A percentile compares a stretch with the other conserved stretches of the same genome.
Evolutionary conservation across 2,888 invertebrate genomes (phyloP).

Genomic region (Callimorpha dominula): DNA sequence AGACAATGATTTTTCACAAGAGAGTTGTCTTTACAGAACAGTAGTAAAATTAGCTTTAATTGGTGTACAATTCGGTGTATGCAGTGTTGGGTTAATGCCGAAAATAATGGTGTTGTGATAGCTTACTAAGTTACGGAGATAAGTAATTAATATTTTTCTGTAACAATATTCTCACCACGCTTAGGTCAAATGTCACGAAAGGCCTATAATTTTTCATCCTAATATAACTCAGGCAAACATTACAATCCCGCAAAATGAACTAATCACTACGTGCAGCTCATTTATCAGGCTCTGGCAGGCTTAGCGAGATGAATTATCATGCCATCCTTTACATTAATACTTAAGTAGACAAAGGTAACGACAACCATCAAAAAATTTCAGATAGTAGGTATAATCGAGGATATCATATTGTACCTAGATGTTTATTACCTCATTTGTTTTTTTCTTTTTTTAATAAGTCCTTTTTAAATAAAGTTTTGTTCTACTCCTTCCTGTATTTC

Average conservation of each 20-base stretch:
- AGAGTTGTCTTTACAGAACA: too few species aligned
- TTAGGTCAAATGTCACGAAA: background rate
- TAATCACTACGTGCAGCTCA: conserved; percentile 37
- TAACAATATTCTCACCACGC: too few species aligned
- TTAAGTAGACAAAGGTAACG: conserved; percentile 17
- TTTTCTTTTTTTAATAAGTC: background rate
- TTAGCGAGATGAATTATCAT: conserved; percentile 26
- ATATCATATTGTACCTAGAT: background rate
- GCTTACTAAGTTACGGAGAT: too few species aligned
- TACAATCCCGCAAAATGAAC: conserved; percentile 14
- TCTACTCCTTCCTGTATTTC: too few species aligned
- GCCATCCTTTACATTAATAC: conserved; percentile 20
- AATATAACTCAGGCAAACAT: conserved; percentile 15
- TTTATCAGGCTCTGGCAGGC: conserved; percentile 32
- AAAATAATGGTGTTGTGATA: too few species aligned
- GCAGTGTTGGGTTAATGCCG: too few species aligned
- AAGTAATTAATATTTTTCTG: too few species aligned
- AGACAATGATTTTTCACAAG: too few species aligned
- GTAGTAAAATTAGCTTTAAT: too few species aligned
- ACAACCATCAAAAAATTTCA: conserved; percentile 14
- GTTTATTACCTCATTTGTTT: background rate
- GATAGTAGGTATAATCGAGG: background rate
- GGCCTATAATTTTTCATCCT: conserved; percentile 15
- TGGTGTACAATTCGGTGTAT: too few species aligned
- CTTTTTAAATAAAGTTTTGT: too few species aligned